Conservation (phyloP, 2,113 vertebrate species). For the Chionodraco myersi region DNA sequence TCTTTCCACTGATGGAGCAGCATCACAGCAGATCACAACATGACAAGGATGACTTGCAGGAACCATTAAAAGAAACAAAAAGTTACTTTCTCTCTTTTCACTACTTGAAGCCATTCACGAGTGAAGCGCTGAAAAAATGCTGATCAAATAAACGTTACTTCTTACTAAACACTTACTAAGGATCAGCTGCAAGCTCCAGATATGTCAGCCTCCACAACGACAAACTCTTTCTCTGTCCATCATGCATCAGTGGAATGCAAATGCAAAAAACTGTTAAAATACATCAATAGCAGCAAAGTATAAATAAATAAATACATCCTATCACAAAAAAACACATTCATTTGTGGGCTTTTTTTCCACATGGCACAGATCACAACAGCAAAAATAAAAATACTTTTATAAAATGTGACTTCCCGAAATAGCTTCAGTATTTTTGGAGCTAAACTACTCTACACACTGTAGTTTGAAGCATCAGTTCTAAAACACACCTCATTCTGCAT, state of each 20-base stretch:
- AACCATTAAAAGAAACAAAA: constrained; percentile 32
- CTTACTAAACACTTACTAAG: constrained; percentile 29
- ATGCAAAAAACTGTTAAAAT: constrained; percentile 54
- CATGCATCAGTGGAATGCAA: constrained; percentile 67
- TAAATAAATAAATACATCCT: constrained; percentile 65
- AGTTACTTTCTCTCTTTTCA: constrained; percentile 21
- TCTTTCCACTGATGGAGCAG: constrained; percentile 45
- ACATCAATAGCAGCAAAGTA: constrained; percentile 69
- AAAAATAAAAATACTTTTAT: constrained; percentile 55
- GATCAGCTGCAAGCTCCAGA: constrained; percentile 51
- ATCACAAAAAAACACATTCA: constrained; percentile 70
- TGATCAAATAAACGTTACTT: constrained; percentile 44
- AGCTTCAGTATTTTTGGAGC: constrained; percentile 65
- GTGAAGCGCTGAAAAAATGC: constrained; percentile 35
- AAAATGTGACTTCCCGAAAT: constrained; percentile 57
- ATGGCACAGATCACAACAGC: constrained; percentile 67
- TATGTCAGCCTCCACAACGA: constrained; percentile 57
- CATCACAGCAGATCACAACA: constrained; percentile 47
- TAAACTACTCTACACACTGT: constrained; percentile 45
- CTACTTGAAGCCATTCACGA: constrained; percentile 36
- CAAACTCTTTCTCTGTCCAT: constrained; percentile 39
- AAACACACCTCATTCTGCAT: constrained; percentile 18
- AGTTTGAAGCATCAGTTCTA: constrained; percentile 11
- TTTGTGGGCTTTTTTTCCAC: constrained; percentile 47
- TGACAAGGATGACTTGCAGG: constrained; percentile 51